Evolutionary conservation across 1,140 invertebrate genomes (phyloP).

Genomic region (Nasonia giraulti): DNA sequence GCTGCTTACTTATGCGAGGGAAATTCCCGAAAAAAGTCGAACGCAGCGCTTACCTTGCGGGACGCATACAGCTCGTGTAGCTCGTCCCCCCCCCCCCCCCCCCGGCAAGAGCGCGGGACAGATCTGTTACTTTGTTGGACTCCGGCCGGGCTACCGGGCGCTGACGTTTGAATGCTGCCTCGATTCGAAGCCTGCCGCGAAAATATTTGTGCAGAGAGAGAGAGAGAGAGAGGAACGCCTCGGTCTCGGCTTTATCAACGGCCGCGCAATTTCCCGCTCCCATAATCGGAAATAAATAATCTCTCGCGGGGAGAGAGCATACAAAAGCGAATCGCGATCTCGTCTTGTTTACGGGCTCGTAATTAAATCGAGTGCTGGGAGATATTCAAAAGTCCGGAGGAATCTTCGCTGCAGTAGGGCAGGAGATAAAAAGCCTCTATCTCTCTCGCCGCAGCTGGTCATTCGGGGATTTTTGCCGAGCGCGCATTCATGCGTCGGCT

Average conservation of each 20-base stretch:
- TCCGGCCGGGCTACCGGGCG: constrained; percentile 57
- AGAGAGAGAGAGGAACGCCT: too few relatives aligned
- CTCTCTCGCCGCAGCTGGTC: constrained; percentile 65
- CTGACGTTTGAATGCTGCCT: constrained; percentile 72
- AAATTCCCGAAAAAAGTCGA: neutral
- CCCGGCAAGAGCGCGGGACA: too few relatives aligned
- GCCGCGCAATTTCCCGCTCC: neutral
- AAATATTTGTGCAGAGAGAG: neutral
- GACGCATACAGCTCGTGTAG: constrained; percentile 52
- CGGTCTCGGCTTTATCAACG: too few relatives aligned
- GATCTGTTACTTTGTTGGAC: constrained; percentile 55
- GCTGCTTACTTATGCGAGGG: too few relatives aligned
- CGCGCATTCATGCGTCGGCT: constrained; percentile 70
- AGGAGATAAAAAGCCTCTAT: constrained; percentile 60
- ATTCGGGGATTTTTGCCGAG: constrained; percentile 68
- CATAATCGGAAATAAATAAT: constrained; percentile 43
- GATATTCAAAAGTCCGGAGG: constrained; percentile 48
- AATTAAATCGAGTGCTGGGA: constrained; percentile 46
- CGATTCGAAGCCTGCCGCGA: constrained; percentile 49
- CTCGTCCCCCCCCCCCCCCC: too few relatives aligned
- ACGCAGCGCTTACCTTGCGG: constrained; percentile 1
- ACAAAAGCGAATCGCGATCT: constrained; percentile 41
- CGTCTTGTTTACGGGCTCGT: constrained; percentile 48
- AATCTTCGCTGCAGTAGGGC: constrained; percentile 48
- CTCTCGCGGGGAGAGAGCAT: constrained; percentile 13